Conservation (phyloP, 2,797 vertebrate genomes). For the Helostoma temminkii region DNA sequence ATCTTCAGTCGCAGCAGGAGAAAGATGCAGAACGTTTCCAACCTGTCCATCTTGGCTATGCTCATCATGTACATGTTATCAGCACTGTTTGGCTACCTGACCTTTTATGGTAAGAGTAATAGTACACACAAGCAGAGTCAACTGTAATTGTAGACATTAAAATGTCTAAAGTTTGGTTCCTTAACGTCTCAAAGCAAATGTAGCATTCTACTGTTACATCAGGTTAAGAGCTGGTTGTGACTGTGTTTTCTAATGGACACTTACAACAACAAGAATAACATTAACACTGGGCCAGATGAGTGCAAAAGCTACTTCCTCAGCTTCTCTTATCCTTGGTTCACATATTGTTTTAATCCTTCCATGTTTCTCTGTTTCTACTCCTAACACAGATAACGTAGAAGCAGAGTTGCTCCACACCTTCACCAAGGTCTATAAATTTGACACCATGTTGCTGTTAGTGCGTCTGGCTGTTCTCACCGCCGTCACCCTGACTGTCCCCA, state of each 20-base stretch:
- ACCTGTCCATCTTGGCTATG: slow-evolving; percentile 95
- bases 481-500: slow-evolving; percentile 95
- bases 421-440: slow-evolving; percentile 93
- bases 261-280: neutral
- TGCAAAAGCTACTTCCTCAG: neutral
- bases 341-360: neutral
- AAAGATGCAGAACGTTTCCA: slow-evolving; percentile 96
- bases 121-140: neutral
- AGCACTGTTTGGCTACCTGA: slow-evolving; percentile 96
- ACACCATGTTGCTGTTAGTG: slow-evolving; percentile 90
- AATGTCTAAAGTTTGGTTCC: neutral
- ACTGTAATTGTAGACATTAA: neutral
- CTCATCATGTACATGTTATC: slow-evolving; percentile 96
- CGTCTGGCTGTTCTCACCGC: slow-evolving; percentile 95
- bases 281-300: neutral
- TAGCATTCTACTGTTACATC: neutral
- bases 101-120: slow-evolving; percentile 91
- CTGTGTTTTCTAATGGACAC: neutral
- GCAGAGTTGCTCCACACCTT: slow-evolving; percentile 97
- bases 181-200: neutral
- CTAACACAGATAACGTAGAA: slow-evolving; percentile 90
- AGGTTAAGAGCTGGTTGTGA: neutral
- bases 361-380: neutral
- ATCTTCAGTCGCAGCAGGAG: slow-evolving; percentile 87
- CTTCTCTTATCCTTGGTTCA: neutral